Percentiles rank a stretch among this genome's conserved stretches.
phyloP scores from a whole-genome alignment of 2,888 invertebrate species.

The Dicycla oo region DNA sequence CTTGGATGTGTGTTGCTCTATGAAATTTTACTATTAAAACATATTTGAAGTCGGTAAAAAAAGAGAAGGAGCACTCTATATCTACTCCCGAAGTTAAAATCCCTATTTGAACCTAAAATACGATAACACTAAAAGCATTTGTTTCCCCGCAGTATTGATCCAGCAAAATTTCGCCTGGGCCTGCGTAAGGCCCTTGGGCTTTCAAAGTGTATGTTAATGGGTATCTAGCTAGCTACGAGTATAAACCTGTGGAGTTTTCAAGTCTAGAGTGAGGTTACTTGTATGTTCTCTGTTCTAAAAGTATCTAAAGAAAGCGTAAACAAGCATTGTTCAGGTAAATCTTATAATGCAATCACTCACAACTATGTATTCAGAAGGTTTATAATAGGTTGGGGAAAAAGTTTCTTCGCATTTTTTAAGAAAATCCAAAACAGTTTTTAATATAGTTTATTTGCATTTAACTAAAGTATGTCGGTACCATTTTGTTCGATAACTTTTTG shows the following conservation, averaged over 20 bases:
- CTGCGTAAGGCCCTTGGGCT: not conserved
- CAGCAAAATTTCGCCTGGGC: not conserved
- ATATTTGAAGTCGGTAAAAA: not conserved
- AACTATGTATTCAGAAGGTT: no score
- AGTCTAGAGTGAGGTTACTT: not conserved
- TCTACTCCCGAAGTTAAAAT: not conserved
- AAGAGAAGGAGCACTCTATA: constrained; percentile 1
- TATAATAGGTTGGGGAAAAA: no score
- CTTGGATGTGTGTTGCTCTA: no score
- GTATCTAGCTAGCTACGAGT: not conserved
- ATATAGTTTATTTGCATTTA: no score
- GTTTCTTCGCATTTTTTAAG: no score
- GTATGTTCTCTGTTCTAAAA: not conserved
- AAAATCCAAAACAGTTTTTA: no score
- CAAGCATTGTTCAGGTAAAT: no score
- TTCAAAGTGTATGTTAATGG: constrained; percentile 16
- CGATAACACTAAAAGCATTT: constrained; percentile 27
- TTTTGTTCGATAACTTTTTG: no score
- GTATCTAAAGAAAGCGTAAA: not conserved
- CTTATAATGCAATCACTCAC: no score
- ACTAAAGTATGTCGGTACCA: no score
- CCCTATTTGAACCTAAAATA: constrained; percentile 14
- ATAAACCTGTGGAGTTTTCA: not conserved
- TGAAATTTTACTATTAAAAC: not conserved
- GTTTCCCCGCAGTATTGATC: constrained; percentile 30